Evolutionary conservation across 2,888 invertebrate genomes (phyloP).

Genomic region (Leucozona laternaria): DNA sequence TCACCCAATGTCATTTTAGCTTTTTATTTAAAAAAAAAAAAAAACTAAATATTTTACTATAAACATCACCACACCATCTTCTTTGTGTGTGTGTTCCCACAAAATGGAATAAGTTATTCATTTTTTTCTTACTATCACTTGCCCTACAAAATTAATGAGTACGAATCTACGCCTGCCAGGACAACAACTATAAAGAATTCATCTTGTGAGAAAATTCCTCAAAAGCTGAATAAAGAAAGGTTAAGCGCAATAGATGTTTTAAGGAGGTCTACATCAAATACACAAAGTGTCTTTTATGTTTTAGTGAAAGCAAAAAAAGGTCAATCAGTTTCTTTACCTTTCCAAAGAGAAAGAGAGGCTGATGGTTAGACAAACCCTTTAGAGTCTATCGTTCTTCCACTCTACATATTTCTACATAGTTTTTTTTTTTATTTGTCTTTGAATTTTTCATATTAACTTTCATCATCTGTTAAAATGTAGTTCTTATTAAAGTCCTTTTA

Average conservation of each 20-base stretch:
- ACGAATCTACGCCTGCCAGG: neutral
- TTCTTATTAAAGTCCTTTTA: neutral
- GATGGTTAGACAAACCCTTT: neutral
- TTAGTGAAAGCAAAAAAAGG: constrained; percentile 8
- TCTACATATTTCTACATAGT: constrained; percentile 25
- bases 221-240: neutral
- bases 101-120: neutral
- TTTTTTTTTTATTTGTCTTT: neutral
- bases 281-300: neutral
- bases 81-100: neutral
- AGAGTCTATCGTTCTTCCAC: neutral
- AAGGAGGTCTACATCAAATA: neutral
- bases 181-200: neutral
- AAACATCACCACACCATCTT: too few species aligned
- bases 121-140: neutral
- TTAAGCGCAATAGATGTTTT: neutral
- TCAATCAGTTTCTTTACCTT: neutral
- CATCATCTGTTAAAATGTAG: neutral
- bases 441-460: constrained; percentile 17
- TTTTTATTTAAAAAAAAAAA: too few species aligned
- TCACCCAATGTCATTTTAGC: too few species aligned
- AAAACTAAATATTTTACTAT: too few species aligned
- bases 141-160: neutral
- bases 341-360: neutral
- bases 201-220: neutral